These are phyloP conservation scores for Solenopsis fugax DNA, from an alignment of 1,140 invertebrate species.

Conservation along the genomic window DNA sequence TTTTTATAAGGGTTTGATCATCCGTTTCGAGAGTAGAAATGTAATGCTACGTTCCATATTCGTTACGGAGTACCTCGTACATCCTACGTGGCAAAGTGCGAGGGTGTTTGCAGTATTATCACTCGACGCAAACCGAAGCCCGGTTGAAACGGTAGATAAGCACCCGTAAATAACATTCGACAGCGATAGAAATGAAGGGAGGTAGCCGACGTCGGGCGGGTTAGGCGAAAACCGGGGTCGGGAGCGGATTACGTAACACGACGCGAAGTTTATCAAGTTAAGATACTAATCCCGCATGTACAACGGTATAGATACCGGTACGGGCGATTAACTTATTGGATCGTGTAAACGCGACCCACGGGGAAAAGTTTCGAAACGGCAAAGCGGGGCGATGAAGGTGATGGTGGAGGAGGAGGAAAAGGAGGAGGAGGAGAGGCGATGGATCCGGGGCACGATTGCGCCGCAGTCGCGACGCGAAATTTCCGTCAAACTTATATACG, in stretches of 20 bases:
- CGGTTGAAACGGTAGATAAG: neutral
- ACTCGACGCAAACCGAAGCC: neutral
- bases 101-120: neutral
- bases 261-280: conserved; percentile 48
- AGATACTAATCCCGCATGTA: conserved; percentile 53
- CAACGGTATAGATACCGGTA: conserved; percentile 22
- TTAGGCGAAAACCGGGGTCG: neutral
- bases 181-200: neutral
- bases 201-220: neutral
- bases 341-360: conserved; percentile 40
- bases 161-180: neutral
- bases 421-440: neutral
- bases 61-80: neutral
- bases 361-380: conserved; percentile 47
- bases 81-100: neutral
- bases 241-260: conserved; percentile 23
- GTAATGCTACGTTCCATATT: neutral
- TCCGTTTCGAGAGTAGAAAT: neutral
- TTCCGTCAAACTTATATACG: conserved; percentile 44
- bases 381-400: neutral
- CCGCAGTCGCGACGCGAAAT: conserved; percentile 33
- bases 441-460: conserved; percentile 29
- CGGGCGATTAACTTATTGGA: conserved; percentile 50
- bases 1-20: too few species aligned
- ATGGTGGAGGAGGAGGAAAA: neutral